Base-by-base conservation (phyloP, 1,140 invertebrate genomes). In the Dufourea novaeangliae region DNA sequence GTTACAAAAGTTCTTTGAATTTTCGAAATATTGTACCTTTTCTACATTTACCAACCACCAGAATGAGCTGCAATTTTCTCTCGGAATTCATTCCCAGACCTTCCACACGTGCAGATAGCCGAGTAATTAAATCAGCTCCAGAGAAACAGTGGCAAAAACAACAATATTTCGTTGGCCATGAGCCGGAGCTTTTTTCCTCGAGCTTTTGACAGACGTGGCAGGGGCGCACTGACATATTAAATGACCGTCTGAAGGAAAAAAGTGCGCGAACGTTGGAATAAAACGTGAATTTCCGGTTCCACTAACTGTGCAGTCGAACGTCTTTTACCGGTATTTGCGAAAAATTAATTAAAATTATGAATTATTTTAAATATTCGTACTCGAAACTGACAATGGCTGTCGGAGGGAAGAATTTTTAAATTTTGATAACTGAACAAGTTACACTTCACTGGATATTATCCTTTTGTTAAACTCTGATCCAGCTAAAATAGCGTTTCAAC, bases 161-260 rank as follows among this genome's bases (percentile, higher is more conserved):
- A 34, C 37, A 39, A 62, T 37, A 39, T 62, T 62, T 62, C 34
- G 34, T 62, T 62, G 25, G n/a, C 20, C 8, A 62, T 6, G 59
- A 34, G 59, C 4, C 32, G 59, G 2, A 37, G n/a, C 59, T 25
- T 39, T 62, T n/a, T 62, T 39, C 59, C n/a, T 22, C n/a, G 34
- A 39, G 34, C 59, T 62, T 62, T 62, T 62, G 59, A 62, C 34
- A 39, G 59, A 62, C 59, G 59, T 14, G n/a, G 20, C 59, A 25
- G 25, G 59, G 59, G 59, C 1, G 12, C 59, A 39, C 34, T 25
- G 59, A 62, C 34, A 25, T 11, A 39, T 62, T 39, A 39, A 62
- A 62, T 34, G 57, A 37, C 32, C 32, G 22, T 61, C 20, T 32
- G 34, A 61, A 39, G 32, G 34, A 2, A 61, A 61, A 59, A 37